Base-by-base conservation (phyloP, 2,888 invertebrate genomes). In the Ischnus inquisitorius region DNA sequence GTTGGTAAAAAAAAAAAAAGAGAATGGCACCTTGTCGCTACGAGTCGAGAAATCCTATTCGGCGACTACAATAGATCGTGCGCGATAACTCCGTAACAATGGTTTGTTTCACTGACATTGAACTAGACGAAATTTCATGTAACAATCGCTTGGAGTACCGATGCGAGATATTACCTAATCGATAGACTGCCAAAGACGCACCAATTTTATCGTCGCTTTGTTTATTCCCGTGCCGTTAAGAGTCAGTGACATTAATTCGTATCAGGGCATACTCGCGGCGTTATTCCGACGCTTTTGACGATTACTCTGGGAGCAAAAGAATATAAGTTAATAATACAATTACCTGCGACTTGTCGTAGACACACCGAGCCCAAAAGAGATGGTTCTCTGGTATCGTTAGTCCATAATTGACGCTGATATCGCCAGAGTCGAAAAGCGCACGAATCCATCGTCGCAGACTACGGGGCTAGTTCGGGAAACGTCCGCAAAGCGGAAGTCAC, bases 321-420 rank as follows among this genome's bases (percentile, higher is more conserved):
- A 69, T 39, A 68, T 16, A 51, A 22, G 54, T 22, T 48, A 60
- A 41, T 76, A 80, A 82, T 82, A 41, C 72, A 80, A 82, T 82
- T 86, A 86, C 86, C 71, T 80, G 85, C 67, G 78, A 69, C 62
- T 80, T 71, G 39, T 74, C 75, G n/a, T 65, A 68, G 64, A 84
- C 84, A 82, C 76, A 82, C 76, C 68, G 82, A 34, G 79, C 43
- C 25, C 28, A 14, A 60, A 60, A 60, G n/a, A 60, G 28, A 83
- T 77, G 82, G 81, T 75, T 25, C 19, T 60, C 6, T 28, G 28
- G 60, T 60, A 60, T 57, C 57, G 57, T 5, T 28, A 60, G 16
- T 19, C 14, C 72, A 62, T 60, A 46, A 16, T 28, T n/a, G 0
- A 28, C 46, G 72, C 8, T 16, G 43, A 46, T 6, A 22, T 12